Conservation (phyloP, 2,113 vertebrate species). For the Corapipo altera region DNA sequence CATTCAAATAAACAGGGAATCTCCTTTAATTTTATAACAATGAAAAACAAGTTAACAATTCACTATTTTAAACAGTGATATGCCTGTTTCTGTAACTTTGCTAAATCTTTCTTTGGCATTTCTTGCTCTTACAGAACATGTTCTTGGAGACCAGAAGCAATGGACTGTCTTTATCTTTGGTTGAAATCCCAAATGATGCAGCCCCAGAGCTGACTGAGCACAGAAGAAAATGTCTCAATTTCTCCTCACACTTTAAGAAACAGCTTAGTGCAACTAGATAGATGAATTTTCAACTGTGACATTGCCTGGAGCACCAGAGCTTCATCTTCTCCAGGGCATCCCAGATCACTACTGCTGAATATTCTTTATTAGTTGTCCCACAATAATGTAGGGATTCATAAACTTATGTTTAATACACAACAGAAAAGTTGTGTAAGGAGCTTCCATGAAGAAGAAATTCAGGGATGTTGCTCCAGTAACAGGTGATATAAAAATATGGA, state of each 20-base stretch:
- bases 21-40: background rate
- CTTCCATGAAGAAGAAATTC: background rate
- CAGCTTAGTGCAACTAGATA: too few species aligned
- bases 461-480: background rate
- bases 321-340: background rate
- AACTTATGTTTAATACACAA: background rate
- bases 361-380: background rate
- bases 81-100: background rate
- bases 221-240: background rate
- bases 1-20: background rate
- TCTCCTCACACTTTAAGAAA: rapidly evolving
- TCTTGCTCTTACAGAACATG: rapidly evolving
- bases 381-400: background rate
- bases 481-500: background rate
- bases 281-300: background rate
- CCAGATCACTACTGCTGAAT: background rate
- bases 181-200: background rate
- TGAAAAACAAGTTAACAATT: background rate
- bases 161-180: background rate
- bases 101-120: background rate
- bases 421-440: background rate
- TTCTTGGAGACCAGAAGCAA: background rate
- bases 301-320: background rate
- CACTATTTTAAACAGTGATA: background rate
- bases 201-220: background rate